These are phyloP conservation scores for Chlorops oryzae DNA, from an alignment of 1,140 invertebrate genomes.

Conservation along the genomic window DNA sequence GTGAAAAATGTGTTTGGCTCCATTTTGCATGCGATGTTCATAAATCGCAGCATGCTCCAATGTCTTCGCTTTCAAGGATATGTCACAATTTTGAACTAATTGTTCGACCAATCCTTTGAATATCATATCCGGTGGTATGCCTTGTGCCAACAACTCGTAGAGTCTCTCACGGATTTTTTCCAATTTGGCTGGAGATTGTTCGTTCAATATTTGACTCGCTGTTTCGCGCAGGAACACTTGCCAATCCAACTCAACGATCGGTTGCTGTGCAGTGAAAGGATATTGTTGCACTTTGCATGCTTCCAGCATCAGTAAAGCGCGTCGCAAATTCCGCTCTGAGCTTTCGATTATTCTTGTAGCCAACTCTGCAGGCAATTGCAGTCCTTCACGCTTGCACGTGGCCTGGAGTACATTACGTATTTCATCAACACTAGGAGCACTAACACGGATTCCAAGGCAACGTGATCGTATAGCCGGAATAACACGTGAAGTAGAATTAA, in stretches of 20 bases:
- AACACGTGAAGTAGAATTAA: constrained; percentile 90
- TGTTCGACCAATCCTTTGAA: constrained; percentile 84
- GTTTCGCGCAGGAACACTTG: constrained; percentile 82
- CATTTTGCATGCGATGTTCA: constrained; percentile 83
- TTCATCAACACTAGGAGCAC: constrained; percentile 77
- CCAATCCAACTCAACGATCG: constrained; percentile 88
- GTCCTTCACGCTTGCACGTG: constrained; percentile 81
- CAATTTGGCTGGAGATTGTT: constrained; percentile 82
- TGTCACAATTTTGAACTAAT: constrained; percentile 83
- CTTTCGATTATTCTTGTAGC: constrained; percentile 71
- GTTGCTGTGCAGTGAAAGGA: constrained; percentile 77
- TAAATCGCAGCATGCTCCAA: constrained; percentile 78
- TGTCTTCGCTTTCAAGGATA: constrained; percentile 79
- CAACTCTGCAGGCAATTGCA: constrained; percentile 71
- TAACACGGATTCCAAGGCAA: constrained; percentile 84
- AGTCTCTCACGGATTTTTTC: constrained; percentile 79
- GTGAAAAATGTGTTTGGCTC: constrained; percentile 94
- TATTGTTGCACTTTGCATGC: constrained; percentile 89
- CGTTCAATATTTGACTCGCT: constrained; percentile 77
- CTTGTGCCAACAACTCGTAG: constrained; percentile 91
- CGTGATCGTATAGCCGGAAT: constrained; percentile 93
- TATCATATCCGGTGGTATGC: constrained; percentile 89
- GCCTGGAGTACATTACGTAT: constrained; percentile 65
- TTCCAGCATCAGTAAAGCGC: constrained; percentile 91
- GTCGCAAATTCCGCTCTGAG: constrained; percentile 84